These are phyloP conservation scores for Drosophila merina DNA, from an alignment of 2,888 invertebrate species.

Conservation along the genomic window DNA sequence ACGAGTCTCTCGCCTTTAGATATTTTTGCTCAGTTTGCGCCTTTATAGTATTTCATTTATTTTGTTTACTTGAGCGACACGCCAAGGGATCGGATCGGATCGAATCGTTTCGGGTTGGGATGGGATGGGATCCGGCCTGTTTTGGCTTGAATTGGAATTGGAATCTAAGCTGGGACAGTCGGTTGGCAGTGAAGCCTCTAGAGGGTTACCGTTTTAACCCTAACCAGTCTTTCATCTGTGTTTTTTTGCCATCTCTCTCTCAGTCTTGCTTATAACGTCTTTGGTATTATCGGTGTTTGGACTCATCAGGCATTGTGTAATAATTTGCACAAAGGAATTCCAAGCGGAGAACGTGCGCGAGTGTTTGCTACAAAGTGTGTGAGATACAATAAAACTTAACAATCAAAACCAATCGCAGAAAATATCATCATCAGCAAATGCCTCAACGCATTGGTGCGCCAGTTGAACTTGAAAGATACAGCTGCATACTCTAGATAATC, in stretches of 20 bases:
- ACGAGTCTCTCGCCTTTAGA: conserved; percentile 47
- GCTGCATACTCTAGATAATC: conserved; percentile 54
- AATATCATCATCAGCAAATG: conserved; percentile 55
- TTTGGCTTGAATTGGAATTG: conserved; percentile 12
- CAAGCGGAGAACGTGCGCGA: conserved; percentile 58
- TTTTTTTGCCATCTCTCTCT: conserved; percentile 16
- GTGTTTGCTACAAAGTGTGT: conserved; percentile 55
- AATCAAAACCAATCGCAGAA: conserved; percentile 22
- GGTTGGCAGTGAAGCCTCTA: conserved; percentile 36
- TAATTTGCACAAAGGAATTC: conserved; percentile 63
- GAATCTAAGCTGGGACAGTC: conserved; percentile 43
- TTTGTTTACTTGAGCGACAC: conserved; percentile 64
- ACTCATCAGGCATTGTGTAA: conserved; percentile 67
- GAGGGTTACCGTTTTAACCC: conserved; percentile 55
- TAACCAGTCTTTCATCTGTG: conserved; percentile 46
- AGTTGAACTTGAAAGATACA: conserved; percentile 57
- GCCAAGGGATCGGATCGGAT: conserved; percentile 33
- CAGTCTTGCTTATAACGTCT: conserved; percentile 1
- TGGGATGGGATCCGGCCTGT: conserved; percentile 8
- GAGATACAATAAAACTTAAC: conserved; percentile 57
- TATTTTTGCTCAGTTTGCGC: conserved; percentile 56
- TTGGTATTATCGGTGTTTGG: conserved; percentile 4
- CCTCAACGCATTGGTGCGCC: conserved; percentile 51
- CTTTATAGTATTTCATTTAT: conserved; percentile 57
- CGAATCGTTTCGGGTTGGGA: conserved; percentile 31